Evolutionary conservation across 2,888 invertebrate genomes (phyloP), one percentile per base, ranked within the genome.

Genomic region (Zaprionus obscuricornis): DNA sequence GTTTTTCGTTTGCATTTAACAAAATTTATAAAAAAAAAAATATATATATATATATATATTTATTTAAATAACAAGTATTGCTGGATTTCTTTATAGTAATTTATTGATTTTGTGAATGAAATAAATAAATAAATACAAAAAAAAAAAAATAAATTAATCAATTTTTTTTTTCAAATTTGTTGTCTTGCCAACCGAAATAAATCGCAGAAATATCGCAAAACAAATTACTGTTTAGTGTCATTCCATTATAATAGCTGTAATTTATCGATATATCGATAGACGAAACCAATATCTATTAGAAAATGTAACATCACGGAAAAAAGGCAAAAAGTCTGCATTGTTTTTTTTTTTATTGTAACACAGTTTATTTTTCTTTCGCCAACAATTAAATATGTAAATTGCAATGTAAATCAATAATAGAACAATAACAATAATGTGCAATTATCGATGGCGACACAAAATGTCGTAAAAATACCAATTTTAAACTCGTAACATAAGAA

Each of bases 31-130:
- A n/a, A n/a, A n/a, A n/a, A n/a, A n/a, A n/a, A n/a, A n/a, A n/a
- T n/a, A n/a, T n/a, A n/a, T n/a, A n/a, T n/a, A n/a, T n/a, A n/a
- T n/a, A n/a, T n/a, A n/a, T 47, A 22, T 78, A 70, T 66, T 78
- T 77, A 74, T 67, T 82, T 46, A 39, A 55, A 46, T 37, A 43
- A 31, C 42, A 58, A 69, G 70, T 69, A 75, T 84, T 69, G 49
- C 66, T 10, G 31, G 29, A 52, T 49, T 55, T 66, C 50, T 34
- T 33, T 63, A n/a, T 62, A 83, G 66, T 77, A 65, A 79, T 79
- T 79, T 78, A 83, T 83, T 78, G 63, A 66, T 62, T 64, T 77
- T 83, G 39, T 49, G 57, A 65, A 58, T 36, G 46, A 50, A 67
- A 24, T 54, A 70, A 63, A 67, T 39, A 45, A 29, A 62, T 43